Conservation (phyloP, 2,797 vertebrate species). For the Centroberyx gerrardi region DNA sequence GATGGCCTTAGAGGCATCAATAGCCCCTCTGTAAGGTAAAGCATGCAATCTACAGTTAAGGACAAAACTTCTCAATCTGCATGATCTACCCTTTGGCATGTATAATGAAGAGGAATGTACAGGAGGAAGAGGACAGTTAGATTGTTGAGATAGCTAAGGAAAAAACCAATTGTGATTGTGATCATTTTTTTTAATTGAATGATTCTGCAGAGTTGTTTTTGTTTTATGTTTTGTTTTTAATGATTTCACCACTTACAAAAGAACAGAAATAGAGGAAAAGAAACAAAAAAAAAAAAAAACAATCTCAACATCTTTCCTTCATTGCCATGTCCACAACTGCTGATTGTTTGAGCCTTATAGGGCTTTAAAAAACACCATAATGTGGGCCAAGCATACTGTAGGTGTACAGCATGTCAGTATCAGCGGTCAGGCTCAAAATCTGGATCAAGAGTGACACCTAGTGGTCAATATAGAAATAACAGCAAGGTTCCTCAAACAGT, state of each 20-base stretch:
- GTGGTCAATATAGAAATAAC: constrained; percentile 35
- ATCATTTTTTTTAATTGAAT: no score
- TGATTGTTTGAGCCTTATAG: no score
- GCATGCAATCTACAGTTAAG: background rate
- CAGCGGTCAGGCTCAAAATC: background rate
- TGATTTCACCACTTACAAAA: background rate
- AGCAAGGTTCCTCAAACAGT: background rate
- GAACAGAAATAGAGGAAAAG: background rate
- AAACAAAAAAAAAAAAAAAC: background rate
- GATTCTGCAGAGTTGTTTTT: no score
- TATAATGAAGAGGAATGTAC: background rate
- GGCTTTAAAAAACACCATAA: no score
- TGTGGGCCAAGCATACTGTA: background rate
- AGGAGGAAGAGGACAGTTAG: background rate
- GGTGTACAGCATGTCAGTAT: background rate
- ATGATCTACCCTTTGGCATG: background rate
- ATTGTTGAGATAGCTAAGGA: no score
- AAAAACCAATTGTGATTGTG: no score
- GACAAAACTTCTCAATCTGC: background rate
- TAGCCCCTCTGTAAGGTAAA: constrained; percentile 11
- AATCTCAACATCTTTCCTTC: background rate
- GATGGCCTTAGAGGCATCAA: constrained; percentile 1
- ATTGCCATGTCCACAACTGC: background rate
- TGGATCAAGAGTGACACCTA: constrained; percentile 51
- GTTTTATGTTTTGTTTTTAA: background rate